Conservation (phyloP, 2,113 vertebrate species). For the Leptosomus discolor region DNA sequence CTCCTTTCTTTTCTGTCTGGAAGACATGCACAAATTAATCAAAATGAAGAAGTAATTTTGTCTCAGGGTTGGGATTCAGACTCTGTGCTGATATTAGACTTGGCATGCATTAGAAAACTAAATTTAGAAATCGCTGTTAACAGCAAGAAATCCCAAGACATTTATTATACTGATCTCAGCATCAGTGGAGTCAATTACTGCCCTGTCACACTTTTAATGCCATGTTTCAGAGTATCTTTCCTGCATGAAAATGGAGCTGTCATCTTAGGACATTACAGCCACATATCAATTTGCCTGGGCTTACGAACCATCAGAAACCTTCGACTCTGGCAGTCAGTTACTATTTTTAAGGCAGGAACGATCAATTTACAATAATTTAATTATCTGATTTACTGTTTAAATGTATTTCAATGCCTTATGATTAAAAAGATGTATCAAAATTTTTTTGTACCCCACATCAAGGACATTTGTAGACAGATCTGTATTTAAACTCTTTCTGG, state of each 20-base stretch:
- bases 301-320: neutral
- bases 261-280: neutral
- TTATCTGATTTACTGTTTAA: neutral
- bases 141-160: neutral
- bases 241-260: neutral
- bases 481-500: neutral
- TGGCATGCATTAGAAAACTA: neutral
- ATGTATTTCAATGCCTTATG: neutral
- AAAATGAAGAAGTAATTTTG: neutral
- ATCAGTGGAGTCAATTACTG: neutral
- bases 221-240: neutral
- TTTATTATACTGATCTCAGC: neutral
- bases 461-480: neutral
- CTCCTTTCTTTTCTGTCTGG: neutral
- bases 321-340: neutral
- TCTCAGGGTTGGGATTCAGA: neutral
- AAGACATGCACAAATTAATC: neutral
- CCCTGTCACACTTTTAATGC: neutral
- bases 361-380: neutral
- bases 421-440: neutral
- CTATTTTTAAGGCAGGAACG: neutral
- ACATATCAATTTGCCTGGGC: neutral
- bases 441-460: neutral
- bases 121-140: neutral
- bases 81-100: neutral